Evolutionary conservation across 92 coral and sea anemone genomes (phyloP), one percentile per base, ranked within the genome.

Genomic region (Parazoanthus swiftii): DNA sequence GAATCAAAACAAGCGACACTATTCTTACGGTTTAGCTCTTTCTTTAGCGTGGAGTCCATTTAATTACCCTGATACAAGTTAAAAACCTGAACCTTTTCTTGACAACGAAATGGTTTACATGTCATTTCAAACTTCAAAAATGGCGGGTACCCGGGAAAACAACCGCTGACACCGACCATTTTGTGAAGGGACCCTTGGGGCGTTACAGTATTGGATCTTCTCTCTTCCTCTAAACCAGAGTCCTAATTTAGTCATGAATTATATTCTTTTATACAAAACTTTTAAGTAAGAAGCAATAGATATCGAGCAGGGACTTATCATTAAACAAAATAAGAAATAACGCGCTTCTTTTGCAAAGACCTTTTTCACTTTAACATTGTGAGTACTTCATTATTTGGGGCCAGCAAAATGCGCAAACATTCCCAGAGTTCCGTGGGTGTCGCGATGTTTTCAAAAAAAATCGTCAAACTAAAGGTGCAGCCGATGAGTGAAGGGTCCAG

Each of bases 11-110:
- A 68, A 26, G 21, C 3, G 42, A 67, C 3, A 29, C 44, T 11
- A 44, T 67, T 86, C 98, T 84, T 89, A 95, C 98, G 93, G 68
- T 94, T 95, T 13, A 95, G 87, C 78, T 95, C 96, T 46, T 86
- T 94, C 86, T 93, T 87, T 14, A 95, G 90, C 77, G 78, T 90
- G 78, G 91, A 92, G 86, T 92, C 95, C 98, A 95, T 95, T 58
- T 50, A 77, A 37, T 13, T 21, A 9, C 88, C 26, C 56, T 50
- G 8, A 29, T 13, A 14, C 21, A 56, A 23, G 48, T 35, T 46
- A 78, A 8, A 29, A 16, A 25, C 67, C 36, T n/a, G 25, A 8
- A 44, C 33, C 33, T 51, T 82, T 79, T 48, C 35, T 76, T 66
- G 35, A 39, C 33, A 29, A 29, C 33, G 33, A 29, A 29, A 29